These are phyloP conservation scores for Hypena proboscidalis DNA, from an alignment of 2,888 invertebrate genomes.

Conservation along the genomic window DNA sequence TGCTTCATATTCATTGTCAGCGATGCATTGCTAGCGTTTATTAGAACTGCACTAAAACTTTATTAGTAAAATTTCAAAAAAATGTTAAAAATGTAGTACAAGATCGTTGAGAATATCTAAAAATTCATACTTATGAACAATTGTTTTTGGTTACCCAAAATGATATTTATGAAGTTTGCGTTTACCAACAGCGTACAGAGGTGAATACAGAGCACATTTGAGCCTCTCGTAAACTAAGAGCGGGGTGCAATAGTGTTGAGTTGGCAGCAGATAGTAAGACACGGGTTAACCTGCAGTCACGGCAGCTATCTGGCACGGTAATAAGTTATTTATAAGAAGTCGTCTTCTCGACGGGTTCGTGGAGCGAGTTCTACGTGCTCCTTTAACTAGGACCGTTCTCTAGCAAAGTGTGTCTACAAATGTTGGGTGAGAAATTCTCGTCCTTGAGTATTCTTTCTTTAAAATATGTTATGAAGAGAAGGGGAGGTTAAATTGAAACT, in stretches of 20 bases:
- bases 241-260: conserved; percentile 33
- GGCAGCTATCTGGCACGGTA: conserved; percentile 46
- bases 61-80: too few species aligned
- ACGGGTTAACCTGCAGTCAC: conserved; percentile 49
- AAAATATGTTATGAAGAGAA: conserved; percentile 62
- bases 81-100: too few species aligned
- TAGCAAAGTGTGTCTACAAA: conserved; percentile 24
- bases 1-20: too few species aligned
- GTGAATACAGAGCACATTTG: too few species aligned
- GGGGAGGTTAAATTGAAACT: conserved; percentile 78
- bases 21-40: too few species aligned
- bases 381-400: conserved; percentile 27
- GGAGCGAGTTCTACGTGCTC: conserved; percentile 46
- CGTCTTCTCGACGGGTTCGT: conserved; percentile 39
- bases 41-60: too few species aligned
- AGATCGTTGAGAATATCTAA: too few species aligned
- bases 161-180: too few species aligned
- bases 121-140: background rate
- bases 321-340: conserved; percentile 74
- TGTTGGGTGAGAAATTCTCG: conserved; percentile 22
- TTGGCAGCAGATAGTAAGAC: conserved; percentile 39
- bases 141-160: too few species aligned
- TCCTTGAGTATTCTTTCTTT: conserved; percentile 34
- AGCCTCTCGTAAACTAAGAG: conserved; percentile 28
- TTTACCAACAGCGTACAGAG: too few species aligned